Conservation (phyloP, 2,797 vertebrate genomes). For the Sebastes trivittatus region DNA sequence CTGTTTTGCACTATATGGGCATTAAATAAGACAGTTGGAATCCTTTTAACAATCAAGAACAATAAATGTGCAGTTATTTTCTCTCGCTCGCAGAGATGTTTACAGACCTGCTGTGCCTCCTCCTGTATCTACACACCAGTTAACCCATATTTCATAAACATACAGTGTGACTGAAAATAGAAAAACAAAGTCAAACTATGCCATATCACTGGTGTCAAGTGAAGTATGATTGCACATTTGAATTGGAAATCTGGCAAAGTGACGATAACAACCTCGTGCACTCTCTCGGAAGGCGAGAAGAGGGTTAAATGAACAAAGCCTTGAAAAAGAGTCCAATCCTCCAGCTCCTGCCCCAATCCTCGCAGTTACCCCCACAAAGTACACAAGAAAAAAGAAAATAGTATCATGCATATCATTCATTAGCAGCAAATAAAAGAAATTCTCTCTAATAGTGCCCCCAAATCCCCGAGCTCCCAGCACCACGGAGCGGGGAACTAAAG, state of each 20-base stretch:
- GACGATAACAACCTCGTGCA: constrained; percentile 68
- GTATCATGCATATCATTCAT: constrained; percentile 86
- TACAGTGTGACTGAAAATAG: constrained; percentile 44
- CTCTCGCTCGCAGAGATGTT: constrained; percentile 46
- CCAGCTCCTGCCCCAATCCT: constrained; percentile 75
- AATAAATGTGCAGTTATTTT: constrained; percentile 50
- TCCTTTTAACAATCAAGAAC: constrained; percentile 36
- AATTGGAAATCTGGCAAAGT: constrained; percentile 73
- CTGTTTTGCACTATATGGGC: constrained; percentile 8
- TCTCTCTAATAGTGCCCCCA: constrained; percentile 85
- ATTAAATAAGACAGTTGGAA: constrained; percentile 22
- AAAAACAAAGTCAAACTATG: constrained; percentile 77
- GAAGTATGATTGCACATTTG: constrained; percentile 62
- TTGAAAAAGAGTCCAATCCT: constrained; percentile 81
- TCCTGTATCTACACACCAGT: constrained; percentile 63
- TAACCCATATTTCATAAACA: constrained; percentile 70
- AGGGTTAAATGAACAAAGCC: constrained; percentile 82
- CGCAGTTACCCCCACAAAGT: constrained; percentile 75
- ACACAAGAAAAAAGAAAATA: constrained; percentile 80
- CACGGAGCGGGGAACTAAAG: constrained; percentile 79
- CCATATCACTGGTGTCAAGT: constrained; percentile 60
- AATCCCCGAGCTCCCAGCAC: constrained; percentile 88
- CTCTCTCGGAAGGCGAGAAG: constrained; percentile 58
- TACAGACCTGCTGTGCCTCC: constrained; percentile 58
- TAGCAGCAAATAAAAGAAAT: constrained; percentile 90